Conservation (phyloP, 2,888 invertebrate species). For the Brachyptera putata region DNA sequence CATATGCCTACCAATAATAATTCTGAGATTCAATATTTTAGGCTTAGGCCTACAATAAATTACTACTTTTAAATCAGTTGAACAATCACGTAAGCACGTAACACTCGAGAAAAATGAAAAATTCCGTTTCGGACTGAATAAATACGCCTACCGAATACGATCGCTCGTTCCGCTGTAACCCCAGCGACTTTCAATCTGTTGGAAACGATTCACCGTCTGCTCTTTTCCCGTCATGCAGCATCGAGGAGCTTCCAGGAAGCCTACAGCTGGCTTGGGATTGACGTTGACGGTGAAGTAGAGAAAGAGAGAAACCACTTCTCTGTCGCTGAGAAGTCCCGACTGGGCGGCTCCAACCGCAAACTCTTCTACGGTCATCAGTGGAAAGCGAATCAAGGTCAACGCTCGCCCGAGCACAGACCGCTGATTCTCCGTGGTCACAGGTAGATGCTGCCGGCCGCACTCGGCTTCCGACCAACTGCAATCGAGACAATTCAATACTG, state of each 20-base stretch:
- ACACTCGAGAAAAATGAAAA: too few relatives aligned
- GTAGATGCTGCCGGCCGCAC: slow-evolving; percentile 61
- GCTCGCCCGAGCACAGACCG: slow-evolving; percentile 64
- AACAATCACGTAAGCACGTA: too few relatives aligned
- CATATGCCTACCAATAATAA: too few relatives aligned
- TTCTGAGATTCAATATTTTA: too few relatives aligned
- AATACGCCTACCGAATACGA: slow-evolving; percentile 64
- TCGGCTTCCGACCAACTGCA: slow-evolving; percentile 68
- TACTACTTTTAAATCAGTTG: too few relatives aligned
- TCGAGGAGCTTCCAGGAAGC: slow-evolving; percentile 65
- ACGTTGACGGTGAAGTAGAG: slow-evolving; percentile 61
- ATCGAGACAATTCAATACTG: too few relatives aligned
- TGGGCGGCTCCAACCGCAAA: slow-evolving; percentile 75
- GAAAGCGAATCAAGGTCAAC: slow-evolving; percentile 70
- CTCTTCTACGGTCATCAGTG: slow-evolving; percentile 80
- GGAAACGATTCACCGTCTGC: slow-evolving; percentile 67
- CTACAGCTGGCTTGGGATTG: slow-evolving; percentile 67
- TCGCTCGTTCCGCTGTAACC: slow-evolving; percentile 81
- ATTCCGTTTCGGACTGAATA: too few relatives aligned
- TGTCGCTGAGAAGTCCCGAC: slow-evolving; percentile 67
- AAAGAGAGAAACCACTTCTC: slow-evolving; percentile 70
- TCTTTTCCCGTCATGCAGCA: slow-evolving; percentile 78
- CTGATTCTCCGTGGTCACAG: slow-evolving; percentile 63
- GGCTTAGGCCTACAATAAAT: too few relatives aligned
- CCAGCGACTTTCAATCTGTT: slow-evolving; percentile 75